These are phyloP conservation scores for Morpho achilles DNA, from an alignment of 2,888 invertebrate species.

Conservation along the genomic window DNA sequence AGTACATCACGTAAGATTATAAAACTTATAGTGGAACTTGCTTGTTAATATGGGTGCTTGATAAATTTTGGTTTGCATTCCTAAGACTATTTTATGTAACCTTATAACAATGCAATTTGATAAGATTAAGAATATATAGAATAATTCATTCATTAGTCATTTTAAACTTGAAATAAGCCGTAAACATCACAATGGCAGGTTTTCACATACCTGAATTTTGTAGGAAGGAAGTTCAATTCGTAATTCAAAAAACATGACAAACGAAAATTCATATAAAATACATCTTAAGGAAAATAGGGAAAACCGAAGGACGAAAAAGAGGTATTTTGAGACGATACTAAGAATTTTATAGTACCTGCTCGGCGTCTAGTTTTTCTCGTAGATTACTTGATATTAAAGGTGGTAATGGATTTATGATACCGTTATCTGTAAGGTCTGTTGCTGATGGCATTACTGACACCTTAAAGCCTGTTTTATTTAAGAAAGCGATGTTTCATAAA, in stretches of 20 bases:
- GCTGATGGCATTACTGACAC: constrained; percentile 26
- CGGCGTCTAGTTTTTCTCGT: constrained; percentile 38
- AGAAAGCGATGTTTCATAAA: neutral
- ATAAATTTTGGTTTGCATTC: too few species aligned
- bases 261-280: neutral
- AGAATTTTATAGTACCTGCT: constrained; percentile 34
- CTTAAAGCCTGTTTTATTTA: neutral
- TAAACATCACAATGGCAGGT: neutral
- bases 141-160: too few species aligned
- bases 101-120: too few species aligned
- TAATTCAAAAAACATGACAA: neutral
- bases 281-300: neutral
- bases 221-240: neutral
- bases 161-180: too few species aligned
- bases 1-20: too few species aligned
- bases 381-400: constrained; percentile 42
- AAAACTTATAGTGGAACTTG: too few species aligned
- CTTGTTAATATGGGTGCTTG: too few species aligned
- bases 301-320: constrained; percentile 11
- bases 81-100: too few species aligned
- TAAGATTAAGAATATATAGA: too few species aligned
- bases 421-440: constrained; percentile 22
- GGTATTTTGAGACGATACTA: constrained; percentile 2
- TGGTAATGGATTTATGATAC: constrained; percentile 35
- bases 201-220: neutral